Evolutionary conservation across 64 coral and sea anemone species (phyloP), one percentile per base, ranked within the genome.

Genomic region (Cladopsammia gracilis): DNA sequence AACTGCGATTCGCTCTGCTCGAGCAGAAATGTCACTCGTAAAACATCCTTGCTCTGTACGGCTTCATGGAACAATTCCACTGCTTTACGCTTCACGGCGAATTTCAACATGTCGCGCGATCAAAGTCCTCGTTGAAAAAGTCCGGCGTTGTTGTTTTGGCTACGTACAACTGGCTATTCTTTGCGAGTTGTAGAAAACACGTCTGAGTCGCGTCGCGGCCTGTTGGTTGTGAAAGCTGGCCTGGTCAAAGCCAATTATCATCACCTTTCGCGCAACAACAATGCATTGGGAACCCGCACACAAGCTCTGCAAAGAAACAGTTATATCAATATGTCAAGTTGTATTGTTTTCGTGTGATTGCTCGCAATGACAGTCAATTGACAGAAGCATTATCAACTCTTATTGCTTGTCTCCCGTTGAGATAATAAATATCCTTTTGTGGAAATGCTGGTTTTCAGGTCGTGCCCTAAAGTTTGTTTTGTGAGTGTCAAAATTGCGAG

Each of bases 61-160:
- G 96, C 96, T 62, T 97, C 92, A 67, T 97, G 96, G 22, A 97
- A 97, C 34, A 97, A 91, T 24, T 93, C 81, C 48, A 66, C 71
- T 5, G 92, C 72, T 66, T 86, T 97, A 42, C 90, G 90, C 83
- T 91, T 93, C 46, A 97, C 83, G 9, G 92, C 96, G 56, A 97
- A 97, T 53, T 97, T 97, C 48, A 97, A 75, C 96, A 97, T 97
- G 24, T 48, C 76, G 59, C 12, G 24, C 34, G 50, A 1, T 34
- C 19, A 62, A 22, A 42, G 58, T 23, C 19, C 9, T 84, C 12
- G 60, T 7, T 16, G 5, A 49, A 75, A 20, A 12, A 75, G 47
- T 7, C 15, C 15, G 19, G 26, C 72, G 44, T 50, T 19, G 16
- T 5, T 75, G 7, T 43, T 73, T 26, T 25, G 5, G 26, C 12